Percentiles rank a stretch among this genome's conserved stretches.
phyloP scores from a whole-genome alignment of 2,888 invertebrate species.

The Acanthosepion pharaonis region DNA sequence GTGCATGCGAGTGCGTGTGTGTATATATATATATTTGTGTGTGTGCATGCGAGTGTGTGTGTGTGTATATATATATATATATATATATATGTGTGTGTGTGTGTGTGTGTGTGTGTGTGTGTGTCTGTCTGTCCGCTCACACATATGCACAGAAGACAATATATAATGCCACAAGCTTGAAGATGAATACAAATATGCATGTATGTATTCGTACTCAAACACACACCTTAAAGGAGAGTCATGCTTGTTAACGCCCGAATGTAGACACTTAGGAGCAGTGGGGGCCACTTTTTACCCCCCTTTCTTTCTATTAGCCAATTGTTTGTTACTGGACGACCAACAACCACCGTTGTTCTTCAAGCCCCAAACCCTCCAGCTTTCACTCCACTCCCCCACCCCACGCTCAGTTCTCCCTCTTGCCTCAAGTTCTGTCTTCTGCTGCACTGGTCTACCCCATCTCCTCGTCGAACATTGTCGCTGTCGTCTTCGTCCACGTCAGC shows the following conservation, averaged over 20 bases:
- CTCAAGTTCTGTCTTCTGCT: neutral
- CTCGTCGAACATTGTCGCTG: neutral
- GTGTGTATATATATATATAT: too few species aligned
- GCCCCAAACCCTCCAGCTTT: neutral
- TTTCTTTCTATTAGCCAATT: neutral
- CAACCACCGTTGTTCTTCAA: neutral
- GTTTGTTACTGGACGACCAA: neutral
- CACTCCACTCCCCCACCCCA: neutral
- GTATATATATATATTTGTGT: too few species aligned
- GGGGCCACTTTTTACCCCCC: conserved; percentile 13
- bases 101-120: too few species aligned
- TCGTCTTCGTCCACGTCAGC: neutral
- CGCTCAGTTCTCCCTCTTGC: neutral
- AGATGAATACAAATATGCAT: neutral
- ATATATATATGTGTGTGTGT: too few species aligned
- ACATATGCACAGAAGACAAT: too few species aligned
- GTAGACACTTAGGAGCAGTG: neutral
- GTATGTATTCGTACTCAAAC: neutral
- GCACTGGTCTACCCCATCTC: neutral
- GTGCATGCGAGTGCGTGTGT: too few species aligned
- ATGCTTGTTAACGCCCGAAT: neutral
- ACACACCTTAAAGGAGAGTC: neutral
- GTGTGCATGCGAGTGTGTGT: too few species aligned
- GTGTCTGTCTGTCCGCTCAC: too few species aligned
- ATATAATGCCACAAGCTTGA: neutral